phyloP scores from a whole-genome alignment of 2,113 vertebrate species.

The Bostrychus sinensis region DNA sequence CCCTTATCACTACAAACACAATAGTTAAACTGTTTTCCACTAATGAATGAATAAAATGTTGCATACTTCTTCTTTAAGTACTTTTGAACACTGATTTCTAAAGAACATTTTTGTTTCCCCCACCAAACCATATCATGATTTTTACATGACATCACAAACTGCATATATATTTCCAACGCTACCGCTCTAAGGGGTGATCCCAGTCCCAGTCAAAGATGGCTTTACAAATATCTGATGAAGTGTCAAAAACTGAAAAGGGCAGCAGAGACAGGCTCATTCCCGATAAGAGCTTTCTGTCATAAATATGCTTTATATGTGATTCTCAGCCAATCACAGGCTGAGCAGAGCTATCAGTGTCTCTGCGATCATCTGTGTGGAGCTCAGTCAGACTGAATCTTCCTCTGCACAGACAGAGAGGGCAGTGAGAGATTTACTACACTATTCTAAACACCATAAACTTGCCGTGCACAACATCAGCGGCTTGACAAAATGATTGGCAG shows the following conservation, averaged over 20 bases:
- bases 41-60: too few species aligned
- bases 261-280: slow-evolving; percentile 39
- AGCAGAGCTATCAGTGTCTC: slow-evolving; percentile 26
- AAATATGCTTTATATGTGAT: slow-evolving; percentile 17
- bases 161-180: too few species aligned
- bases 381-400: slow-evolving; percentile 34
- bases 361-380: slow-evolving; percentile 38
- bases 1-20: too few species aligned
- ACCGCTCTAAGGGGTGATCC: too few species aligned
- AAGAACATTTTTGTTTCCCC: too few species aligned
- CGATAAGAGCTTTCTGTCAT: slow-evolving; percentile 38
- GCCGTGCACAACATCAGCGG: neutral
- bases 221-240: slow-evolving; percentile 9
- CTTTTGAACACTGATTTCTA: too few species aligned
- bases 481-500: too few species aligned
- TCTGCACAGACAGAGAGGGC: neutral
- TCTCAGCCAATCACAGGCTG: slow-evolving; percentile 10
- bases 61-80: too few species aligned
- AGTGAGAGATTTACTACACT: slow-evolving; percentile 12
- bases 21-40: too few species aligned
- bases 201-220: too few species aligned
- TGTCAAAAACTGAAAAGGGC: neutral
- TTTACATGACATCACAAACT: too few species aligned
- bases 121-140: too few species aligned
- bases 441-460: slow-evolving; percentile 25